Evolutionary conservation across 2,888 invertebrate species (phyloP).

Genomic region (Acholoe squamosa): DNA sequence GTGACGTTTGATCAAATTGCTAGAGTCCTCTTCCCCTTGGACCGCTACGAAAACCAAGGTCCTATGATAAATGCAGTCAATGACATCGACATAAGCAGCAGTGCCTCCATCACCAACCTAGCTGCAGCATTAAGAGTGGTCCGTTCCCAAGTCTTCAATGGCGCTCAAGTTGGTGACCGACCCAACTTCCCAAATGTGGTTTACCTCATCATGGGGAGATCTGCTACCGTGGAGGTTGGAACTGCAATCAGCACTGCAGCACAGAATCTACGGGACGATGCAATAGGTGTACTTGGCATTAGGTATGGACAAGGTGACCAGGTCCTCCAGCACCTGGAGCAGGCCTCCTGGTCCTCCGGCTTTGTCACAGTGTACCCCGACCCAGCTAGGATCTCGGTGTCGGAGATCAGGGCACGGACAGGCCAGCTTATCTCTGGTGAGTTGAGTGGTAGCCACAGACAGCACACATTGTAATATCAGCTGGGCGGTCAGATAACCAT

Average conservation of each 20-base stretch:
- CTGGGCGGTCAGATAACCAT: no score
- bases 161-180: not conserved
- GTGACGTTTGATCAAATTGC: not conserved
- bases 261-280: not conserved
- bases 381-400: not conserved
- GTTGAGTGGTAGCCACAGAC: not conserved
- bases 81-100: not conserved
- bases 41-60: not conserved
- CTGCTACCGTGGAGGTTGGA: not conserved
- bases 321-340: not conserved
- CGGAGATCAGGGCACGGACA: not conserved
- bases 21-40: not conserved
- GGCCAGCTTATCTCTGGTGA: slow-evolving; percentile 12
- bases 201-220: slow-evolving; percentile 7
- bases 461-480: no score
- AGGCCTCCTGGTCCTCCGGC: slow-evolving; percentile 18
- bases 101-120: not conserved
- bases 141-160: slow-evolving; percentile 21
- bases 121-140: slow-evolving; percentile 24
- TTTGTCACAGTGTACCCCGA: slow-evolving; percentile 5
- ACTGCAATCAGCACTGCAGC: not conserved
- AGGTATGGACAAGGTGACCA: not conserved
- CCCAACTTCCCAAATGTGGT: slow-evolving; percentile 36
- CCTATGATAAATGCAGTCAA: not conserved
- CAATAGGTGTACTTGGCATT: not conserved